Percentiles rank a stretch among this genome's conserved stretches.
These are phyloP conservation scores for Orchesella flavescens DNA, from an alignment of 2,888 invertebrate species.

Conservation along the genomic window DNA sequence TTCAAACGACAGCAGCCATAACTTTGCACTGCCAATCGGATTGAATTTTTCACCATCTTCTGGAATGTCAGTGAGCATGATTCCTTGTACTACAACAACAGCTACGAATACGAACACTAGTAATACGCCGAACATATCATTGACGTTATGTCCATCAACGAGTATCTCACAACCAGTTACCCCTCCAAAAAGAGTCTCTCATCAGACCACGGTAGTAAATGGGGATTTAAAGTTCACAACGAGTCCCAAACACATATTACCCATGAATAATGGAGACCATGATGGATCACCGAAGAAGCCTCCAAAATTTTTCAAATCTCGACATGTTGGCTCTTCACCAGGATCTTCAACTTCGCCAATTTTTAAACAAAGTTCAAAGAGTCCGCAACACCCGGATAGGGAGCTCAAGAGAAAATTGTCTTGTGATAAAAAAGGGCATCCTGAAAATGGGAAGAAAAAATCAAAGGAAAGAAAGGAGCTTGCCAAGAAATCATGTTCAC, in stretches of 20 bases:
- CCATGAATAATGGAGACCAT: constrained; percentile 16
- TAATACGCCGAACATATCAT: background rate
- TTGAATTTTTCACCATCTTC: constrained; percentile 49
- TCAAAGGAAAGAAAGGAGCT: background rate
- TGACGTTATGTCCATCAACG: background rate
- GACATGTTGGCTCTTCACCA: constrained; percentile 38
- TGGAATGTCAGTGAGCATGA: constrained; percentile 62
- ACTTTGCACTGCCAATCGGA: constrained; percentile 34
- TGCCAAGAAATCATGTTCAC: background rate
- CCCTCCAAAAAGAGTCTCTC: constrained; percentile 34
- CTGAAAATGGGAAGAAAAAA: background rate
- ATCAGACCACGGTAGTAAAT: constrained; percentile 61
- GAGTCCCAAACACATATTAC: constrained; percentile 52
- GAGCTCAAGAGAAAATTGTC: background rate
- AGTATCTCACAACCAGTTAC: background rate
- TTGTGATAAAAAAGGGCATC: background rate
- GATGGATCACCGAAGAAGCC: constrained; percentile 63
- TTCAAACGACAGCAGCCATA: background rate
- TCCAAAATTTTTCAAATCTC: constrained; percentile 70
- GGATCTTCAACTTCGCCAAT: background rate
- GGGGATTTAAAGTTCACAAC: constrained; percentile 64
- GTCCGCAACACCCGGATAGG: background rate
- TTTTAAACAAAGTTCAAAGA: background rate
- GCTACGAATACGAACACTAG: background rate
- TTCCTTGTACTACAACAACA: constrained; percentile 28